phyloP scores from a whole-genome alignment of 2,888 invertebrate genomes.

The Harpalus rufipes region DNA sequence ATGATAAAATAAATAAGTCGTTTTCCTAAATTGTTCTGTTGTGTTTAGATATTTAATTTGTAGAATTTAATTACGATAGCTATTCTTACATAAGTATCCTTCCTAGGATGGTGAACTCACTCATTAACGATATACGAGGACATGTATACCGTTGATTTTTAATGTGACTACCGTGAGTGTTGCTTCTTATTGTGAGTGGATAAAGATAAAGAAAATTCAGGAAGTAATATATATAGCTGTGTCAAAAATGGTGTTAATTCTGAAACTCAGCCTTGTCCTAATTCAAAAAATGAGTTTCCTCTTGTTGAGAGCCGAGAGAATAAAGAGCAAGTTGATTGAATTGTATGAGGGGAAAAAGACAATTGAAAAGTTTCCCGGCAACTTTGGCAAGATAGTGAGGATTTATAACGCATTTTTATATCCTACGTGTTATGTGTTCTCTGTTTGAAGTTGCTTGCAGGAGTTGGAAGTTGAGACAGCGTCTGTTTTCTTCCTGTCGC shows the following conservation, averaged over 20 bases:
- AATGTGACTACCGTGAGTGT: too few relatives aligned
- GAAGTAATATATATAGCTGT: conserved; percentile 6
- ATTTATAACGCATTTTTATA: conserved; percentile 62
- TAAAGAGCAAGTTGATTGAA: conserved; percentile 60
- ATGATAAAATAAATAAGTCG: too few relatives aligned
- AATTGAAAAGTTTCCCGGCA: conserved; percentile 61
- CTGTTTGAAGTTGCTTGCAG: conserved; percentile 53
- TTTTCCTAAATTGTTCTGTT: too few relatives aligned
- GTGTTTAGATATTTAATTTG: too few relatives aligned
- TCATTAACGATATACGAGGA: too few relatives aligned
- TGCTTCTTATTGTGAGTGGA: too few relatives aligned
- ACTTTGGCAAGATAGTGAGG: conserved; percentile 58
- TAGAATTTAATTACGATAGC: too few relatives aligned
- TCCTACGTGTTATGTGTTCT: conserved; percentile 51
- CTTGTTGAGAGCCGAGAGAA: conserved; percentile 29
- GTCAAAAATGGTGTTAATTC: conserved; percentile 37
- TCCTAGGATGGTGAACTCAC: too few relatives aligned
- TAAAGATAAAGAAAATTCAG: background rate
- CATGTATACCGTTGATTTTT: too few relatives aligned
- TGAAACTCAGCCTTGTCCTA: conserved; percentile 22
- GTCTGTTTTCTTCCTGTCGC: conserved; percentile 25
- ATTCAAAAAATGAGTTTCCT: conserved; percentile 54
- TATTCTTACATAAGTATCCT: too few relatives aligned
- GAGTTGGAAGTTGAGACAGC: conserved; percentile 32
- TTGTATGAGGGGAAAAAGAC: conserved; percentile 62